Conservation (phyloP, 2,113 vertebrate species). For the Nibea coibor region DNA sequence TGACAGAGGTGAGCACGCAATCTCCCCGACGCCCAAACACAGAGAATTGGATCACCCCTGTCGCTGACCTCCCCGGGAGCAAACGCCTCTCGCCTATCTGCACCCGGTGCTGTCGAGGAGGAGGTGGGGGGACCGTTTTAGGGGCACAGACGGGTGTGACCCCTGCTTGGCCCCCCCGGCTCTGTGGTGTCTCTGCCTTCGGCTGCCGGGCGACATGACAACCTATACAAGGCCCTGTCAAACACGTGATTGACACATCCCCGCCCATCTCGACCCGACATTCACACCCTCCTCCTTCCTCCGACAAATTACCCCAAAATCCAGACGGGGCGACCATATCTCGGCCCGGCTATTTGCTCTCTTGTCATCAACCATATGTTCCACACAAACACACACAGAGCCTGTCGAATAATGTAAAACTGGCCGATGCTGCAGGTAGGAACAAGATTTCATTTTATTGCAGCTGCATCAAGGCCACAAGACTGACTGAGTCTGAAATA, state of each 20-base stretch:
- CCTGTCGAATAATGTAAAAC: constrained; percentile 24
- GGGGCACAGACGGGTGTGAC: constrained; percentile 73
- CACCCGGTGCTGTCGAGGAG: constrained; percentile 66
- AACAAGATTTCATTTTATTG: neutral
- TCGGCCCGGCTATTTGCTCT: constrained; percentile 49
- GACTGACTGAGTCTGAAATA: constrained; percentile 16
- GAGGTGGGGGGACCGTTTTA: constrained; percentile 50
- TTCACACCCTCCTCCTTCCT: constrained; percentile 41
- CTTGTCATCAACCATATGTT: constrained; percentile 55
- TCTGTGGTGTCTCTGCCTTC: constrained; percentile 46
- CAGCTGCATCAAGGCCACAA: constrained; percentile 25
- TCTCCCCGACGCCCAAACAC: constrained; percentile 75
- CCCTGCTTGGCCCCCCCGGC: constrained; percentile 66
- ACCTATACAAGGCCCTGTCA: constrained; percentile 74
- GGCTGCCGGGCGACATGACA: constrained; percentile 77
- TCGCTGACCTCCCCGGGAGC: constrained; percentile 76
- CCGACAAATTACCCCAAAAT: constrained; percentile 71
- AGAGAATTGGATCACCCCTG: constrained; percentile 85
- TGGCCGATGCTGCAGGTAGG: neutral
- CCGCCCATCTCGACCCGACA: constrained; percentile 64
- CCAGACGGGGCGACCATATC: constrained; percentile 62
- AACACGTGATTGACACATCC: constrained; percentile 74
- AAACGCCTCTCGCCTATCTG: constrained; percentile 71
- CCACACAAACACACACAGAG: neutral
- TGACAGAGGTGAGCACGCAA: constrained; percentile 84